Evolutionary conservation across 2,888 invertebrate species (phyloP), one percentile per base, ranked within the genome.

Genomic region (Syritta pipiens): DNA sequence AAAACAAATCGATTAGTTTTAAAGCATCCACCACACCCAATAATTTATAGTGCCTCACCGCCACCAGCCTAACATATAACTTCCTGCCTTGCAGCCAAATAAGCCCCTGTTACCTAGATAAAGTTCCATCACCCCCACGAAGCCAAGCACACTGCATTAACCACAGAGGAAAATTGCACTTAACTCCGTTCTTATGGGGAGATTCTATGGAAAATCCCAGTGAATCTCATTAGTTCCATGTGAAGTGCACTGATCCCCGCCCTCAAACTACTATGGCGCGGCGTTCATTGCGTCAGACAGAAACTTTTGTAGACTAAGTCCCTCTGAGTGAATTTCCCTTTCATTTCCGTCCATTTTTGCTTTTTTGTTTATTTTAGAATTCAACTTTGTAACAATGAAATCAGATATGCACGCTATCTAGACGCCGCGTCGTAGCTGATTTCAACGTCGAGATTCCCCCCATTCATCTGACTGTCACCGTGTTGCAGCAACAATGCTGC

Each of bases 161-260:
- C 44, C 24, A 46, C 19, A 28, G 7, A 62, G 32, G 6, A 35
- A 57, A 68, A 28, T 35, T 20, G 6, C 14, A 55, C 40, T 24
- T 60, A 26, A 35, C 19, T 9, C 37, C 1, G n/a, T 20, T 7
- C 5, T 0, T 20, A 12, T 20, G 32, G 20, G 17, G 20, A 5
- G 22, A 12, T 42, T 57, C 49, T 51, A 53, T 51, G 44, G 7
- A 20, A 63, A 76, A 63, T 59, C 53, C 71, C 26, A 49, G 37
- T 59, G 76, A 77, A 77, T 77, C 76, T 71, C 71, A 77, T 77
- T 77, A 77, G 76, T 60, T 65, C 65, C 65, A 71, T 59, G 42
- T 51, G 62, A 55, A 77, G 72, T 77, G 65, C 71, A 71, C 5
- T 63, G 76, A 69, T 63, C 71, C 37, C 57, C 14, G 22, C 32